A percentile compares a stretch with the other conserved stretches of the same genome.
Conservation (phyloP, 1,140 invertebrate species). For the Megathymus violae region DNA sequence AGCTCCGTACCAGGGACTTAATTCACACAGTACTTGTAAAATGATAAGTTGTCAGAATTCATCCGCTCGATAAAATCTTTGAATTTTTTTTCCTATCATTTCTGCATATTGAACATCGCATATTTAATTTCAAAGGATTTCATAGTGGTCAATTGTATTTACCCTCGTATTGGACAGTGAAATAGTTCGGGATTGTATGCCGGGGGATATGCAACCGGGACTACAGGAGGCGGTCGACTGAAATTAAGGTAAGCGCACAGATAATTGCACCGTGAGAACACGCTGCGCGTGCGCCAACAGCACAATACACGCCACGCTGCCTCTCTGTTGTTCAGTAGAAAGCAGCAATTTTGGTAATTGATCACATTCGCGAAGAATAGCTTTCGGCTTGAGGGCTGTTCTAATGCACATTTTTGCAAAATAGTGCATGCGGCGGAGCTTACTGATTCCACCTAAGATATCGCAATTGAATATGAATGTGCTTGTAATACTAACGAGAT, state of each 20-base stretch:
- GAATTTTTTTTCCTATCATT: no score
- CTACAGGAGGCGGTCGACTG: slow-evolving; percentile 35
- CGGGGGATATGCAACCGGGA: slow-evolving; percentile 3
- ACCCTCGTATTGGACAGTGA: background rate
- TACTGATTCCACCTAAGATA: background rate
- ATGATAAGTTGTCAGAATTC: no score
- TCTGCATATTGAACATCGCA: no score
- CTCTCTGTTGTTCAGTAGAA: slow-evolving; percentile 21
- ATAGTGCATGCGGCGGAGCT: background rate
- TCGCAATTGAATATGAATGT: no score
- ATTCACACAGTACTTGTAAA: no score
- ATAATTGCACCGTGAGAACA: slow-evolving; percentile 78
- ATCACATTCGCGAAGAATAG: slow-evolving; percentile 2
- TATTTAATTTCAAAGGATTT: no score
- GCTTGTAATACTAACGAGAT: no score
- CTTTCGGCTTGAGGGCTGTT: slow-evolving; percentile 8
- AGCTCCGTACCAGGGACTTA: no score
- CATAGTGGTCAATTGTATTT: no score
- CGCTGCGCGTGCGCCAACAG: slow-evolving; percentile 46
- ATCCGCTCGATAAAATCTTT: no score
- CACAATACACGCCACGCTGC: slow-evolving; percentile 34
- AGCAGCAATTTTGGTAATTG: slow-evolving; percentile 23
- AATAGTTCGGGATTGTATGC: slow-evolving; percentile 18
- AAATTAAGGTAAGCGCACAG: slow-evolving; percentile 74
- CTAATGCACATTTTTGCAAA: background rate